A percentile compares a stretch with the other conserved stretches of the same genome.
Evolutionary conservation across 2,113 vertebrate genomes (phyloP).

Genomic region (Acanthochromis polyacanthus): DNA sequence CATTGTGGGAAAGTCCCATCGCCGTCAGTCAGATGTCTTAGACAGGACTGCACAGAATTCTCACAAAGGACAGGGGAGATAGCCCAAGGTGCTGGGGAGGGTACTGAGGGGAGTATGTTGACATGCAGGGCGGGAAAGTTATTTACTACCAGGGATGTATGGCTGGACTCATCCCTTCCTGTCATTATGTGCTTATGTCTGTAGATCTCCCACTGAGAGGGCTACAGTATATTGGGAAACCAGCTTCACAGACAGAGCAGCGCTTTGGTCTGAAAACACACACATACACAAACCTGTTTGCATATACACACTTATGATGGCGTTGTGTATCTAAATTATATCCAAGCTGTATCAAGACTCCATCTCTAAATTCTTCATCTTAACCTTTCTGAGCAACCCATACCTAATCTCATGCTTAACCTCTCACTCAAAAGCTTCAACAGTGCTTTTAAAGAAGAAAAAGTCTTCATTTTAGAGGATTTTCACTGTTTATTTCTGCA

Average conservation of each 20-base stretch:
- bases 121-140: conserved; percentile 32
- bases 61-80: conserved; percentile 22
- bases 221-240: conserved; percentile 24
- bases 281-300: background rate
- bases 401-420: conserved; percentile 26
- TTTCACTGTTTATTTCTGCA: background rate
- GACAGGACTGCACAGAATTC: conserved; percentile 27
- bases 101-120: background rate
- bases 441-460: background rate
- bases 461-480: background rate
- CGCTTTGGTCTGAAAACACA: conserved; percentile 14
- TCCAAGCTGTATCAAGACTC: background rate
- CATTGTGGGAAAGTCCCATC: conserved; percentile 60
- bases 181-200: conserved; percentile 67
- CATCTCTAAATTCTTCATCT: conserved; percentile 21
- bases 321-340: background rate
- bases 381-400: conserved; percentile 21
- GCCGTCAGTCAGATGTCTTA: conserved; percentile 57
- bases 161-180: conserved; percentile 64
- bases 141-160: conserved; percentile 12
- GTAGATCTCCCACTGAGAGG: conserved; percentile 39
- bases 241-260: conserved; percentile 22
- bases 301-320: background rate
- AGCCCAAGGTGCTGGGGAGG: conserved; percentile 15
- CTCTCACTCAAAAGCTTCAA: conserved; percentile 9